A percentile compares a stretch with the other conserved stretches of the same genome.
These are phyloP conservation scores for Rugalucina vietnamica DNA, from an alignment of 2,888 invertebrate species.

Conservation along the genomic window DNA sequence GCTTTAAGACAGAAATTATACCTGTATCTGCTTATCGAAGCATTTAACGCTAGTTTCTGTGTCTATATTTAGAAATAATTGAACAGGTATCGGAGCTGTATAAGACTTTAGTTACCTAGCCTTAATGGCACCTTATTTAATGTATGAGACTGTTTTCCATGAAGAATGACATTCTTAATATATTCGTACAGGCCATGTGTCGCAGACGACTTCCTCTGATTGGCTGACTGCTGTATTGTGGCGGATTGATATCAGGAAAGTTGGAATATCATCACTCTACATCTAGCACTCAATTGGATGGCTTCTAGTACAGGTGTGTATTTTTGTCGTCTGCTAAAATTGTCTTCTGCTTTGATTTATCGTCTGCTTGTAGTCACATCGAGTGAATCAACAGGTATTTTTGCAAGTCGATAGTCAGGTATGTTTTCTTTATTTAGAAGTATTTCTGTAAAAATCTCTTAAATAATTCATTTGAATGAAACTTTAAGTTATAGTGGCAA, in stretches of 20 bases:
- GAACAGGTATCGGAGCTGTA: constrained; percentile 5
- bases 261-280: constrained; percentile 2
- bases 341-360: background rate
- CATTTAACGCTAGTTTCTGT: constrained; percentile 2
- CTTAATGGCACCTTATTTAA: constrained; percentile 4
- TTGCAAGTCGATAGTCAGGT: no score
- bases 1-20: background rate
- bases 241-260: constrained; percentile 13
- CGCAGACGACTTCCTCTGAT: constrained; percentile 18
- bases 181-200: constrained; percentile 14
- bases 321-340: constrained; percentile 1
- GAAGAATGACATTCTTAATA: constrained; percentile 10
- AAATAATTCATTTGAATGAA: no score
- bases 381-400: constrained; percentile 6
- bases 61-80: constrained; percentile 9
- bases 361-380: constrained; percentile 8
- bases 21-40: constrained; percentile 1
- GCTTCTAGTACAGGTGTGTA: constrained; percentile 11
- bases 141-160: background rate
- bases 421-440: no score
- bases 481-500: no score
- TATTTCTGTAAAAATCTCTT: no score
- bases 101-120: constrained; percentile 9
- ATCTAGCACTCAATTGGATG: constrained; percentile 17
- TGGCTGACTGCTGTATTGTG: background rate